Base-by-base conservation (phyloP, 1,140 invertebrate species). In the Eupristina koningsbergeri region DNA sequence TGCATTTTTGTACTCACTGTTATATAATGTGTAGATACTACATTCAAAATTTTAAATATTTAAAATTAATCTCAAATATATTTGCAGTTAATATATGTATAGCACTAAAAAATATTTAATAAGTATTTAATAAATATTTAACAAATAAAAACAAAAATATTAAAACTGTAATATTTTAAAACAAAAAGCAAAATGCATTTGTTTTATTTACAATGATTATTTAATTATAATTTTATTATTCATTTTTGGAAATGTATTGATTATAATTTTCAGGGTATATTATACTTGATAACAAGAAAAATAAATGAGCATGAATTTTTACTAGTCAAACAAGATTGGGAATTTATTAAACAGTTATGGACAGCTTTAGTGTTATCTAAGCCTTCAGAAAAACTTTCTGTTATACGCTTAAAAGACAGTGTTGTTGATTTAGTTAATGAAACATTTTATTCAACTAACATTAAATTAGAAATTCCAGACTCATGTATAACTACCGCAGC, bases 351-450 rank as follows among this genome's bases (percentile, higher is more conserved):
- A 34, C 89, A 93, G 36, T 88, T 97, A 9, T 98, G 97, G 97
- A 95, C 96, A 3, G 95, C 94, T 6, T 85, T 97, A 9, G 93
- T 97, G 0, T 89, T 94, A 85, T 94, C 96, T 3, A 94, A 95
- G 85, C 95, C 96, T 77, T 96, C 96, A 0, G 97, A 98, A 88
- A 97, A 97, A 89, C 94, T 94, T 3, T 97, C 96, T 17, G 95
- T 98, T 50, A 95, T 97, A 67, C 93, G 92, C 83, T 90, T 98
- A 53, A 94, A 98, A 77, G 96, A 97, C 81, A 89, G 86, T 17
- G 88, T 96, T 45, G 87, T 92, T 13, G 93, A 94, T 13, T 89
- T 85, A 0, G 88, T 95, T 5, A 89, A 88, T 45, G 93, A 91
- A 63, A 89, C 92, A 63, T 95, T 95, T 87, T 93, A 93, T 5